Conservation (phyloP, 2,888 invertebrate species). For the Helleia helle region DNA sequence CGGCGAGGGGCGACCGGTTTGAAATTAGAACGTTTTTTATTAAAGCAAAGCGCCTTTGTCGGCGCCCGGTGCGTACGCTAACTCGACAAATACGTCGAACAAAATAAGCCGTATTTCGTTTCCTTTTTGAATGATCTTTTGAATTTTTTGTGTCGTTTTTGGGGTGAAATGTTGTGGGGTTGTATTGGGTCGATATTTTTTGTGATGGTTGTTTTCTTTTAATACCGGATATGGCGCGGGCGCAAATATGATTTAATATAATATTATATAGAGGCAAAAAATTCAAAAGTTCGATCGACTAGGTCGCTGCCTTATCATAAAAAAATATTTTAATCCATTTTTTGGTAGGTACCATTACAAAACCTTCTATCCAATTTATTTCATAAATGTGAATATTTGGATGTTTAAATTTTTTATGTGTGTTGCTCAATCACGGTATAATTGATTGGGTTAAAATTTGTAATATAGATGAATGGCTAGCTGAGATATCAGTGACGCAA, state of each 20-base stretch:
- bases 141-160: conserved; percentile 32
- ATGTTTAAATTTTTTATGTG: too few relatives aligned
- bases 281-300: too few relatives aligned
- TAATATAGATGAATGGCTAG: too few relatives aligned
- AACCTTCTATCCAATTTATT: too few relatives aligned
- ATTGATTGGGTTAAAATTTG: too few relatives aligned
- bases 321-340: too few relatives aligned
- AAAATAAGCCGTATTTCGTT: conserved; percentile 68
- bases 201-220: conserved; percentile 9
- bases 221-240: conserved; percentile 5
- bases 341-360: too few relatives aligned
- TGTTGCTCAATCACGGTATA: too few relatives aligned
- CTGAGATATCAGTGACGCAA: too few relatives aligned
- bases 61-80: conserved; percentile 68
- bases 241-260: conserved; percentile 2
- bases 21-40: conserved; percentile 72
- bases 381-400: too few relatives aligned
- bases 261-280: too few relatives aligned
- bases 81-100: conserved; percentile 71
- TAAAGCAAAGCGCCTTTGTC: conserved; percentile 55
- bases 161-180: conserved; percentile 21
- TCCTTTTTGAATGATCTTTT: conserved; percentile 49
- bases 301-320: too few relatives aligned
- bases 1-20: conserved; percentile 66
- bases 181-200: conserved; percentile 21